Conservation (phyloP, 2,888 invertebrate genomes). For the Apamea monoglypha region DNA sequence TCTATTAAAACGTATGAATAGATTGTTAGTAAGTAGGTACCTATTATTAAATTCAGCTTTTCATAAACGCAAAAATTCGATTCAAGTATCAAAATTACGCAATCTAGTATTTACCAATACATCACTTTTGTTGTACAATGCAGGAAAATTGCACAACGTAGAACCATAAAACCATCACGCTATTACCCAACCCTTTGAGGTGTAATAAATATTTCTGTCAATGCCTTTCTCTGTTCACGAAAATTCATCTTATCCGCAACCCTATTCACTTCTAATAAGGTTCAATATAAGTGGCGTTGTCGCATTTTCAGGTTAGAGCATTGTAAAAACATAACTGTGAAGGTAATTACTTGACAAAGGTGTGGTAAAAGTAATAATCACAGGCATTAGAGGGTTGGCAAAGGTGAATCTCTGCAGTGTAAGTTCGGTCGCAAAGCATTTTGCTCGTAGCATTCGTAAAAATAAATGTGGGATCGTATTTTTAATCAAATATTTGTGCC, state of each 20-base stretch:
- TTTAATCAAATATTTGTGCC: constrained; percentile 35
- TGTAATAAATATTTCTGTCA: constrained; percentile 86
- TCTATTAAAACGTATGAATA: background rate
- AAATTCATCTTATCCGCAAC: constrained; percentile 62
- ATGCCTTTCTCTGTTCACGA: constrained; percentile 61
- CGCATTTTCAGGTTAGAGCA: constrained; percentile 57
- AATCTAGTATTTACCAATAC: constrained; percentile 52
- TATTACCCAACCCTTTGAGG: constrained; percentile 88
- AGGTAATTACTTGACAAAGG: constrained; percentile 85
- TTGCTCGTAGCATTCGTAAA: constrained; percentile 49
- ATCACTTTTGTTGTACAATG: constrained; percentile 76
- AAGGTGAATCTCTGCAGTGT: constrained; percentile 78
- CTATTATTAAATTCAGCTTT: background rate
- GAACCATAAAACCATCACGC: constrained; percentile 87
- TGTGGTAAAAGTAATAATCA: constrained; percentile 83
- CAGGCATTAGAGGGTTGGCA: constrained; percentile 79
- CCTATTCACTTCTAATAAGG: constrained; percentile 56
- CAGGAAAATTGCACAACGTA: constrained; percentile 87
- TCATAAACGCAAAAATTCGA: background rate
- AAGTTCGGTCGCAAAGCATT: constrained; percentile 74
- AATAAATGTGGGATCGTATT: constrained; percentile 29
- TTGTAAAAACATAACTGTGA: constrained; percentile 81
- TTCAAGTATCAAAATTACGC: constrained; percentile 68
- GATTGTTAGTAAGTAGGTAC: background rate
- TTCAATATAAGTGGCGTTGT: constrained; percentile 47